Base-by-base conservation (phyloP, 2,797 vertebrate genomes). In the Enteromius mattozi region DNA sequence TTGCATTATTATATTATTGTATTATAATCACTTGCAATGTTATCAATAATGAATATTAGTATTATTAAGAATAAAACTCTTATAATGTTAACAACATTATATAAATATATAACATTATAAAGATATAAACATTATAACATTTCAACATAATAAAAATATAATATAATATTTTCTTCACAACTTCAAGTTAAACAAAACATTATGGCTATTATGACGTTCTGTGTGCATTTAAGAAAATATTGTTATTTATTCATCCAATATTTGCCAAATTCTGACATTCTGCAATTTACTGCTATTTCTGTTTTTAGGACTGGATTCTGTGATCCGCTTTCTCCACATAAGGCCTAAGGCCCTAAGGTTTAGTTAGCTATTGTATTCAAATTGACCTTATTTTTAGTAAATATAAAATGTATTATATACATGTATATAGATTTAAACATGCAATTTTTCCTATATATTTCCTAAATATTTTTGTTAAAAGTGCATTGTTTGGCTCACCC, bases 401-500 rank as follows among this genome's bases (percentile, higher is more conserved):
- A 51, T 51, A 51, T 49, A 9, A 2, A 5, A 56, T 10, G 10
- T 4, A n/a, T 56, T 7, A 21, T n/a, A 54, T n/a, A 54, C 6
- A 54, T n/a, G n/a, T n/a, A 56, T 10, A 56, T n/a, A 10, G 37
- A 40, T 40, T 40, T 40, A 8, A 40, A 40, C 37, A 40, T 40
- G 7, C 37, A 40, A 40, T 40, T 40, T 7, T 8, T 8, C 37
- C 37, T 40, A 24, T n/a, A 56, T 56, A 56, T 56, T 59, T 59
- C 51, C 6, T 54, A 21, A 24, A 59, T 24, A 59, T 24, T 24
- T n/a, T 24, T 12, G 9, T n/a, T 61, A 61, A 78, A 69, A 82
- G 16, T 35, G 85, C 54, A 8, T 49, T 40, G 19, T 16, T 51
- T 68, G 79, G 91, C 94, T 90, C 90, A 99, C 98, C 95, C 86